Evolutionary conservation across 2,888 invertebrate genomes (phyloP).

Genomic region (Standfussiana lucernea): DNA sequence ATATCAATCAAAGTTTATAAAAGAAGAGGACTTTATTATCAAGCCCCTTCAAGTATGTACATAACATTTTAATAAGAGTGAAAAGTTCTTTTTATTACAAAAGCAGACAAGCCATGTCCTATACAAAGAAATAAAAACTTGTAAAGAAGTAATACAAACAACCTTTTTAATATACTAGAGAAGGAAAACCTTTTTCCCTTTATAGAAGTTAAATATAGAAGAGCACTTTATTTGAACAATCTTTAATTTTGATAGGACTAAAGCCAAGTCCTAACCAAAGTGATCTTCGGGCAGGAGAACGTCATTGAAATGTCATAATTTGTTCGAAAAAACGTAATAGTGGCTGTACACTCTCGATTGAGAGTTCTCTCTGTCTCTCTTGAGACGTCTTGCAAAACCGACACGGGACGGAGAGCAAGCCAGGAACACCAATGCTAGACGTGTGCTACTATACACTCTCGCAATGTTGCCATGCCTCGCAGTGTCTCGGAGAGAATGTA

Average conservation of each 20-base stretch:
- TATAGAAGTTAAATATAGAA: slow-evolving; percentile 46
- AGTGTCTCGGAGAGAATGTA: too few relatives aligned
- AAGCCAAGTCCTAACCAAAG: neutral
- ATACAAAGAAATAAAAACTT: slow-evolving; percentile 31
- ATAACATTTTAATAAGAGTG: neutral
- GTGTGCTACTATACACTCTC: neutral
- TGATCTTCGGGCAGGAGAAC: neutral
- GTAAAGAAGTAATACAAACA: slow-evolving; percentile 31
- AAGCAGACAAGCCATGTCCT: neutral
- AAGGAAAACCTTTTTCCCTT: slow-evolving; percentile 28
- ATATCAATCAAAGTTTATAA: too few relatives aligned
- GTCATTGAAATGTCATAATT: neutral
- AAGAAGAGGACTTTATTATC: too few relatives aligned
- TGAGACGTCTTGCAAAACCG: neutral
- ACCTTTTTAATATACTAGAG: slow-evolving; percentile 42
- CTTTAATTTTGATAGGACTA: slow-evolving; percentile 14
- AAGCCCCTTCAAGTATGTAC: too few relatives aligned
- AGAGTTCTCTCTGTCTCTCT: neutral
- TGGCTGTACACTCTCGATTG: neutral
- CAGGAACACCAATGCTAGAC: neutral
- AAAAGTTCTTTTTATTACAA: neutral
- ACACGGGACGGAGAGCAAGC: neutral
- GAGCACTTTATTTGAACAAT: slow-evolving; percentile 31
- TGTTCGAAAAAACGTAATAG: neutral
- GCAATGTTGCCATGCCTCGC: too few relatives aligned